phyloP scores from a whole-genome alignment of 2,888 invertebrate genomes.

The Chrysotoxum bicinctum region DNA sequence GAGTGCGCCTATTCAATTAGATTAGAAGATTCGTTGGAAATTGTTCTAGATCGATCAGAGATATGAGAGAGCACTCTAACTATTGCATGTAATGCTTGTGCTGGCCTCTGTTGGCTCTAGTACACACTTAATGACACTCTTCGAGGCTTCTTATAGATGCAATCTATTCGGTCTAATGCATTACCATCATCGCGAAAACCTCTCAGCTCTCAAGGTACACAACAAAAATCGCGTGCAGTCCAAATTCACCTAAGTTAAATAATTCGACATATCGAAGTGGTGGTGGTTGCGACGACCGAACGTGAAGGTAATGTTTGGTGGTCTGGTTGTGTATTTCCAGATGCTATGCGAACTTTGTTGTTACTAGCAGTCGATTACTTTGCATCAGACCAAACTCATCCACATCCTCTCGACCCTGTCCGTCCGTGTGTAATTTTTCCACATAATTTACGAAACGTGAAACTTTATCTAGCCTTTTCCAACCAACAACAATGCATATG shows the following conservation, averaged over 20 bases:
- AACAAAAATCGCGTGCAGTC: slow-evolving; percentile 60
- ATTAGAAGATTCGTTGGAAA: slow-evolving; percentile 66
- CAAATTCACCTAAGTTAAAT: slow-evolving; percentile 67
- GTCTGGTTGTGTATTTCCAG: slow-evolving; percentile 11
- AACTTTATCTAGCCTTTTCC: slow-evolving; percentile 21
- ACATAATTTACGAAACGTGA: slow-evolving; percentile 72
- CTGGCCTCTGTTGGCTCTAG: slow-evolving; percentile 46
- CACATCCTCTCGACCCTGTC: slow-evolving; percentile 42
- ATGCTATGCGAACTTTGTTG: slow-evolving; percentile 48
- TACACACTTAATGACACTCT: slow-evolving; percentile 72
- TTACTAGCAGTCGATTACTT: slow-evolving; percentile 69
- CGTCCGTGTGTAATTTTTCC: slow-evolving; percentile 47
- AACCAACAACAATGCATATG: neutral
- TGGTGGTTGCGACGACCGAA: neutral
- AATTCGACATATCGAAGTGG: slow-evolving; percentile 64
- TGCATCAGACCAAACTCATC: slow-evolving; percentile 32
- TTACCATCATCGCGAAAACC: slow-evolving; percentile 62
- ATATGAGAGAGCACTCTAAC: slow-evolving; percentile 40
- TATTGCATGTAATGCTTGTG: neutral
- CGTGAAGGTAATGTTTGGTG: neutral
- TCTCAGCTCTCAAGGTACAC: slow-evolving; percentile 53
- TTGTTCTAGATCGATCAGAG: slow-evolving; percentile 70
- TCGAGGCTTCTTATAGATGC: slow-evolving; percentile 56
- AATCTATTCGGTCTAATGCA: slow-evolving; percentile 66
- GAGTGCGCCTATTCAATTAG: slow-evolving; percentile 53